phyloP scores from a whole-genome alignment of 2,113 vertebrate species.

The Hyperopisus bebe region DNA sequence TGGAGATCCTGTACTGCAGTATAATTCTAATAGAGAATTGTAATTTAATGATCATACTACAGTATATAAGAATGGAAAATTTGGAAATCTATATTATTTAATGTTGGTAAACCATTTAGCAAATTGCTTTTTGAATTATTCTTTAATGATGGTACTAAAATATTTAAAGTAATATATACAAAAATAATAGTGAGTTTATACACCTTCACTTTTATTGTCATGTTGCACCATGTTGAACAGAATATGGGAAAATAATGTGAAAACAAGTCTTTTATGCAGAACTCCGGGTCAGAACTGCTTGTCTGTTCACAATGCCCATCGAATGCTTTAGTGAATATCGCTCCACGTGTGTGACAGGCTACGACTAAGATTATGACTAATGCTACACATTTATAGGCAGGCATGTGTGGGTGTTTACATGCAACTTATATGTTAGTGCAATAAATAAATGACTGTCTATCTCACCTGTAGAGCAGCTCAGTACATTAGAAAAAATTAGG shows the following conservation, averaged over 20 bases:
- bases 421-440: not conserved
- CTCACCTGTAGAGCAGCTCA: not conserved
- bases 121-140: not conserved
- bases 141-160: not conserved
- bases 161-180: not conserved
- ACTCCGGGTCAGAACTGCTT: not conserved
- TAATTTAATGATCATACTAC: not conserved
- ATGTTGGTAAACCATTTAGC: not conserved
- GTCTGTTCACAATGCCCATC: not conserved
- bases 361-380: not conserved
- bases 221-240: not conserved
- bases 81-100: not conserved
- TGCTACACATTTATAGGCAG: not conserved
- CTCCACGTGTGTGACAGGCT: not conserved
- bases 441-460: not conserved
- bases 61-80: not conserved
- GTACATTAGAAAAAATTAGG: not conserved
- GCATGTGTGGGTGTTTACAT: not conserved
- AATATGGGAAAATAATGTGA: not conserved
- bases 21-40: not conserved
- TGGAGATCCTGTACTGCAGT: not conserved
- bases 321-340: not conserved
- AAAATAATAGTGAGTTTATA: not conserved
- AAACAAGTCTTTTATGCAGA: not conserved
- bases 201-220: not conserved